Evolutionary conservation across 2,113 vertebrate genomes (phyloP), one percentile per base, ranked within the genome.

Genomic region (Neogobius melanostomus): DNA sequence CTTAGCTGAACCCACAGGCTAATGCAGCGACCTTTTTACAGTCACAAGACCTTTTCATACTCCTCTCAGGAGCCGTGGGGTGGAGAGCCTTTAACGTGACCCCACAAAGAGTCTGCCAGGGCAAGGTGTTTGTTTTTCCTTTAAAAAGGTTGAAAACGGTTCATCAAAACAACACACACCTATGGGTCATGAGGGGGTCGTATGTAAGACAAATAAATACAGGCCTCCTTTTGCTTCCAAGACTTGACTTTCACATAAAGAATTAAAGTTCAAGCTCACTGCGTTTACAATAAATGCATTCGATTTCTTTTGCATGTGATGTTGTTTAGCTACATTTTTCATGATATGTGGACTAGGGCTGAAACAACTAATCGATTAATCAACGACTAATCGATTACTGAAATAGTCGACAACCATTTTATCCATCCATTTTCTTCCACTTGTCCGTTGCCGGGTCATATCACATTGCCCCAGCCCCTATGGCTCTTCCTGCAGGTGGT

Each of bases 21-120:
- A 71, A 82, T 74, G 82, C 62, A 69, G 50, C 42, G 59, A 85
- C 75, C 80, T 85, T 81, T 65, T 48, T 52, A n/a, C 61, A 60
- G 71, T 88, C 85, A 89, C 77, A 76, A 88, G 85, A 84, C 61
- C 45, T 63, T 68, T 70, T 52, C 28, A 59, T 52, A 51, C 75
- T 78, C 72, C 76, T 64, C 62, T 7, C 61, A 45, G 14, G 17
- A 28, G 15, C n/a, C 7, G 51, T 9, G 51, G n/a, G 17, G 53
- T 5, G 28, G 28, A 10, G 36, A 1, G 11, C 28, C 17, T n/a
- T n/a, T 56, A 67, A 72, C 64, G 77, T 53, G 28, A 72, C 65
- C 68, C 76, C 57, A 68, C 67, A 2, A 6, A 46, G 5, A 28
- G 74, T 74, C 69, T 1, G 14, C 17, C 6, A 15, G 10, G 9